phyloP scores from a whole-genome alignment of 2,888 invertebrate species.

The Syritta pipiens region DNA sequence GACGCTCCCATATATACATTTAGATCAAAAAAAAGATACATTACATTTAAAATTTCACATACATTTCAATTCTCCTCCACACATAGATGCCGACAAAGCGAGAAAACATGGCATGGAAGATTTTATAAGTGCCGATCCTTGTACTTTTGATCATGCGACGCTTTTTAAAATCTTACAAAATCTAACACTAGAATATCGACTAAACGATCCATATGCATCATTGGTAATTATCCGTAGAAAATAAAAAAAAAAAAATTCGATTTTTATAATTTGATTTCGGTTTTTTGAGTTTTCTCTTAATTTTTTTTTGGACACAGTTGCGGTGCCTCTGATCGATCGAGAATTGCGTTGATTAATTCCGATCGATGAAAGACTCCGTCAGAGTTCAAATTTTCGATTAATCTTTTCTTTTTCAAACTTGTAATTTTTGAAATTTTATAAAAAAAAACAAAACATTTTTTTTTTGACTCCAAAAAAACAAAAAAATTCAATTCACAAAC shows the following conservation, averaged over 20 bases:
- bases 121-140: constrained; percentile 99
- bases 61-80: too few relatives aligned
- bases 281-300: too few relatives aligned
- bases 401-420: constrained; percentile 17
- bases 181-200: constrained; percentile 94
- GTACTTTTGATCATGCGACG: constrained; percentile 96
- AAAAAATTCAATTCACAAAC: constrained; percentile 45
- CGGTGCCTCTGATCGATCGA: too few relatives aligned
- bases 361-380: too few relatives aligned
- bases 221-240: constrained; percentile 83
- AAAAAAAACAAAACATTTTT: constrained; percentile 10
- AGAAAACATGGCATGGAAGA: constrained; percentile 99
- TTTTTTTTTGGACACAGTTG: neutral
- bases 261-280: too few relatives aligned
- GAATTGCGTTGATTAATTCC: too few relatives aligned
- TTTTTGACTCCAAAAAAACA: too few relatives aligned
- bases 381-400: too few relatives aligned
- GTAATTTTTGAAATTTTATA: neutral
- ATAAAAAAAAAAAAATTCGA: neutral
- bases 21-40: constrained; percentile 32
- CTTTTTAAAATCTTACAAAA: constrained; percentile 96
- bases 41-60: constrained; percentile 45
- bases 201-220: constrained; percentile 99
- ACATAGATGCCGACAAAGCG: constrained; percentile 83
- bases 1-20: neutral